phyloP scores from a whole-genome alignment of 2,888 invertebrate species.

The Acrobasis suavella region DNA sequence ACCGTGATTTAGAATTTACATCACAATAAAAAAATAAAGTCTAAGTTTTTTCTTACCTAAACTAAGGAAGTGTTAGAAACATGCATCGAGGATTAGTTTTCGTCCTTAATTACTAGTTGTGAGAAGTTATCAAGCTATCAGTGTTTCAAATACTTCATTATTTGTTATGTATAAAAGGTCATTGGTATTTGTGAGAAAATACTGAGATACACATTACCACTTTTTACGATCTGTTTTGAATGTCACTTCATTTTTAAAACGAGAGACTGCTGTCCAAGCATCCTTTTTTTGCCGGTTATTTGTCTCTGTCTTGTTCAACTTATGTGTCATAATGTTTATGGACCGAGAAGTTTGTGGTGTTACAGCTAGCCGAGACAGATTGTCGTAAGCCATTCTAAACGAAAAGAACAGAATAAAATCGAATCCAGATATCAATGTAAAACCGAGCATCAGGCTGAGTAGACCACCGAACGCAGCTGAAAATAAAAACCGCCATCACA shows the following conservation, averaged over 20 bases:
- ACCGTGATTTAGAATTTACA: too few relatives aligned
- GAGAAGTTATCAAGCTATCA: too few relatives aligned
- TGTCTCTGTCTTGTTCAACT: neutral
- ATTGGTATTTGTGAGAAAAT: too few relatives aligned
- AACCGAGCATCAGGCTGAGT: slow-evolving; percentile 86
- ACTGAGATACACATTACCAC: neutral
- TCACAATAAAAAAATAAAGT: too few relatives aligned
- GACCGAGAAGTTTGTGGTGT: neutral
- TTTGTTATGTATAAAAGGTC: too few relatives aligned
- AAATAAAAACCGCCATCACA: slow-evolving; percentile 37
- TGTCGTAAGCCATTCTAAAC: slow-evolving; percentile 74
- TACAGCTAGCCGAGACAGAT: neutral
- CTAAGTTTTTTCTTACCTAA: too few relatives aligned
- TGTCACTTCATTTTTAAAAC: neutral
- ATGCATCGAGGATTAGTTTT: too few relatives aligned
- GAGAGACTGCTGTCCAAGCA: neutral
- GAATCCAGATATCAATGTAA: slow-evolving; percentile 86
- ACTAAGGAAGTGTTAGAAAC: too few relatives aligned
- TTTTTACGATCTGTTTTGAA: neutral
- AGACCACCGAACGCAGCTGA: slow-evolving; percentile 88
- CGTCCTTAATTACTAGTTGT: too few relatives aligned
- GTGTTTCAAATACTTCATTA: too few relatives aligned
- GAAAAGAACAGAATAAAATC: slow-evolving; percentile 85
- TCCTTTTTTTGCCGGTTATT: neutral
- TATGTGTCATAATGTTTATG: neutral